phyloP scores from a whole-genome alignment of 2,797 vertebrate genomes.

The Poeciliopsis paucimaculata region DNA sequence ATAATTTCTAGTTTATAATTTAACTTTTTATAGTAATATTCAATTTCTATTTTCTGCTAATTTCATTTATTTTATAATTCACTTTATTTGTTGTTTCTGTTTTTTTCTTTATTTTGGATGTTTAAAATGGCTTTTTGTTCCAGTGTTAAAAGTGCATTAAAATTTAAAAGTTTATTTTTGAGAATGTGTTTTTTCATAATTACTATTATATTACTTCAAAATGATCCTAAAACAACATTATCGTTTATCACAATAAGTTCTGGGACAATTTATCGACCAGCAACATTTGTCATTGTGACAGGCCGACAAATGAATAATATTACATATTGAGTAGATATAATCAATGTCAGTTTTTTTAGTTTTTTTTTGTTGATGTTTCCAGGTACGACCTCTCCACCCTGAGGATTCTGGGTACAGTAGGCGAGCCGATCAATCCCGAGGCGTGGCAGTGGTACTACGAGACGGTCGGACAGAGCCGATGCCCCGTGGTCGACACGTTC shows the following conservation, averaged over 20 bases:
- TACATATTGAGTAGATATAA: too few relatives aligned
- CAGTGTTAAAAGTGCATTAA: not conserved
- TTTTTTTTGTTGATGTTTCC: not conserved
- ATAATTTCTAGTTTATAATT: not conserved
- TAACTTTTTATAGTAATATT: not conserved
- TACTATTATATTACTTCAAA: too few relatives aligned
- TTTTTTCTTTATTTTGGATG: not conserved
- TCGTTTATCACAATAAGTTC: too few relatives aligned
- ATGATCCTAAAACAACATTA: too few relatives aligned
- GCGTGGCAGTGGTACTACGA: constrained; percentile 85
- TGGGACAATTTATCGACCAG: too few relatives aligned
- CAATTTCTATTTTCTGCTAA: not conserved
- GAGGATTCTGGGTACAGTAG: constrained; percentile 81
- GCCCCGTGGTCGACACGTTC: constrained; percentile 84
- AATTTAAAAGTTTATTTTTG: too few relatives aligned
- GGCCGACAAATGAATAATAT: too few relatives aligned
- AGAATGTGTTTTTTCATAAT: too few relatives aligned
- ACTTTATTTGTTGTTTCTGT: not conserved
- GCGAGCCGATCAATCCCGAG: constrained; percentile 85
- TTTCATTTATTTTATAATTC: not conserved
- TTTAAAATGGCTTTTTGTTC: not conserved
- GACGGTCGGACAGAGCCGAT: constrained; percentile 76
- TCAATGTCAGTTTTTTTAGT: not conserved
- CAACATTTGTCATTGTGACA: too few relatives aligned
- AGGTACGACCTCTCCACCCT: constrained; percentile 82